Conservation (phyloP, 2,888 invertebrate species). For the Lasioglossum lativentre region DNA sequence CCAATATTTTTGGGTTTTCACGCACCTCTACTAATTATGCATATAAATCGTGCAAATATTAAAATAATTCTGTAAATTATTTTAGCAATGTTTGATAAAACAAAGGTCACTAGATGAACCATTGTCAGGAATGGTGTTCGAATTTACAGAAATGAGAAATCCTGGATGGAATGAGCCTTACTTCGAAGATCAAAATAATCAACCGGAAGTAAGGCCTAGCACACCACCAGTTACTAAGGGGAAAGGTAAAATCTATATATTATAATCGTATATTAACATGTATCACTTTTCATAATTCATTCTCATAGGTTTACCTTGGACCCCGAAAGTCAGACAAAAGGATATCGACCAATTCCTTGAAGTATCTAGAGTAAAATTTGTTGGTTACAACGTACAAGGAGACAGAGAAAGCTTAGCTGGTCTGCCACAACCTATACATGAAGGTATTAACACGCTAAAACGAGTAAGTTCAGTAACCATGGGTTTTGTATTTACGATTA, state of each 20-base stretch:
- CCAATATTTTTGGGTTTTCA: not conserved
- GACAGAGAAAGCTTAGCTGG: constrained; percentile 97
- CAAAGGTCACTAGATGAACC: constrained; percentile 96
- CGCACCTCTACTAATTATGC: not conserved
- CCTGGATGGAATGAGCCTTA: constrained; percentile 72
- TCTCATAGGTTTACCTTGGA: constrained; percentile 94
- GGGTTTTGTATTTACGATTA: not conserved
- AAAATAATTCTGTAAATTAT: constrained; percentile 24
- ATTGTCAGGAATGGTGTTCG: constrained; percentile 86
- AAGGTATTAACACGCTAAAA: constrained; percentile 96
- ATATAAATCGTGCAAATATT: not conserved
- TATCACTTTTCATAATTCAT: not conserved
- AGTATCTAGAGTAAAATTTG: constrained; percentile 96
- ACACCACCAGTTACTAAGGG: constrained; percentile 84
- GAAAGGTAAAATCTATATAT: constrained; percentile 71
- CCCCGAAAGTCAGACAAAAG: constrained; percentile 97
- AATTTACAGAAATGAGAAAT: constrained; percentile 79
- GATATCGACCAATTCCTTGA: constrained; percentile 97
- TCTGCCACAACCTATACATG: constrained; percentile 97
- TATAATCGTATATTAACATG: not conserved
- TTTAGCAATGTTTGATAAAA: constrained; percentile 91
- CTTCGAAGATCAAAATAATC: constrained; percentile 83
- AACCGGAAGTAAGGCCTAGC: constrained; percentile 84
- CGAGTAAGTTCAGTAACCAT: constrained; percentile 84
- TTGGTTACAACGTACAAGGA: constrained; percentile 95